Percentiles rank a stretch among this genome's conserved stretches.
Conservation (phyloP, 2,888 invertebrate species). For the Andricus quercusramuli region DNA sequence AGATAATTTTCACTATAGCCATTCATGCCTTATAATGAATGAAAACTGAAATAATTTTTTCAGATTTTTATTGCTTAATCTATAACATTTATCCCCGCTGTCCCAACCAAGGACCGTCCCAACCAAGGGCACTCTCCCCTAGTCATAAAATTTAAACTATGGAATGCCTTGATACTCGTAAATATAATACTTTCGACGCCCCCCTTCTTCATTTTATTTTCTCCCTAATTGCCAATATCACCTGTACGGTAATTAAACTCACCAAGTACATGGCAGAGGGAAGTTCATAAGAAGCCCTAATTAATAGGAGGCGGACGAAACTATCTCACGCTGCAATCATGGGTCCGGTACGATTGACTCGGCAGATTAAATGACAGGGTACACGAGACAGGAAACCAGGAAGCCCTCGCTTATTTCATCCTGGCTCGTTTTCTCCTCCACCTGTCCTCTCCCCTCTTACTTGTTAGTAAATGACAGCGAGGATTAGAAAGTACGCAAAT, state of each 20-base stretch:
- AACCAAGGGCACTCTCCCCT: no score
- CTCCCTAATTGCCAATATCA: background rate
- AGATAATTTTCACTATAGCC: no score
- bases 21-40: no score
- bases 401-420: constrained; percentile 62
- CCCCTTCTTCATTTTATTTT: background rate
- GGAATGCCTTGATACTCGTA: background rate
- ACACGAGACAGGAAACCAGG: constrained; percentile 67
- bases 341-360: background rate
- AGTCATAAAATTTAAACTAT: background rate
- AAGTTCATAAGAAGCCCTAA: background rate
- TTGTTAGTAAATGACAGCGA: constrained; percentile 49
- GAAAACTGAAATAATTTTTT: no score
- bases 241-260: background rate
- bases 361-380: constrained; percentile 26
- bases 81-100: no score
- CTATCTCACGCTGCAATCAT: background rate
- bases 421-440: constrained; percentile 52
- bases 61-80: no score
- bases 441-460: constrained; percentile 52
- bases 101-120: no score
- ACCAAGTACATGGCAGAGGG: background rate
- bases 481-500: background rate
- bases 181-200: background rate
- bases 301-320: background rate